Evolutionary conservation across 2,888 invertebrate genomes (phyloP), one percentile per base, ranked within the genome.

Genomic region (Calameuta idolon): DNA sequence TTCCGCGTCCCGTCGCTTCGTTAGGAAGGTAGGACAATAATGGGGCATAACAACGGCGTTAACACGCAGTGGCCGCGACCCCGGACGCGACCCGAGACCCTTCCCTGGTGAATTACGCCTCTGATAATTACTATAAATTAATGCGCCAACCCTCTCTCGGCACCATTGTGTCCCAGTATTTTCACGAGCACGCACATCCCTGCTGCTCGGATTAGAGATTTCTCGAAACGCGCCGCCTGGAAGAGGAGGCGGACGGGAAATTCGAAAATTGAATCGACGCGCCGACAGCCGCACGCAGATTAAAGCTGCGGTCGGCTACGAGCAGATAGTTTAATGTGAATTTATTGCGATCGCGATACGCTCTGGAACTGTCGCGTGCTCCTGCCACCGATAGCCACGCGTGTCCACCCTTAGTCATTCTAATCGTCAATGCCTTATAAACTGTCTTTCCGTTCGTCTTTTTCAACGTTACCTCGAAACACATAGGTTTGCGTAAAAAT

Each of bases 41-140:
- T 90, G 90, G 90, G 90, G 90, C 90, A 89, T 91, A 91, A 91
- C 91, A 91, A 89, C 90, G 89, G 90, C 90, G 90, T 91, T 91
- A 91, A 91, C 90, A 90, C 89, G 90, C 85, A 87, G 86, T 86
- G 88, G 87, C 82, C 89, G 88, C 89, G 88, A 90, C 87, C 89
- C 88, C 88, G 89, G 89, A 89, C 87, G 85, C 87, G 88, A 90
- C 89, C 89, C 88, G 84, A 85, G 88, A 89, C 89, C 89, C 88
- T 87, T 87, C 86, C 84, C 84, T 82, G 85, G 84, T 90, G 88
- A 90, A 89, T 89, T 89, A 90, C 90, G 88, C 87, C 88, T 89
- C 89, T 90, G 90, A 90, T 90, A 90, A 90, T 90, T 90, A 90
- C 90, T 86, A 89, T 87, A 88, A 89, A 89, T 89, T 87, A 89